Evolutionary conservation across 2,113 vertebrate species (phyloP).

Genomic region (Crotalus tigris): DNA sequence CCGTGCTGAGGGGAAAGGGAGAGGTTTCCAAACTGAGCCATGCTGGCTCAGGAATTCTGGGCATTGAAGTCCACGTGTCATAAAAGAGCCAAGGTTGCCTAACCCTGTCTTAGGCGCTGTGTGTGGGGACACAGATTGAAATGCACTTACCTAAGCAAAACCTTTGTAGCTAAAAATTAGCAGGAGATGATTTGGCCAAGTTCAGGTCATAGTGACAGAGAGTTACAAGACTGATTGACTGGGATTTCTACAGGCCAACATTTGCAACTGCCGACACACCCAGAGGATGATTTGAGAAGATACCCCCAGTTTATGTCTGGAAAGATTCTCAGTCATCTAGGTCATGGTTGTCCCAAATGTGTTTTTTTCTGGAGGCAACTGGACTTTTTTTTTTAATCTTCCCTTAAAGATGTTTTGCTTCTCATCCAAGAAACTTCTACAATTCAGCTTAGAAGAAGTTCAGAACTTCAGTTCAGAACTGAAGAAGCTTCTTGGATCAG

Average conservation of each 20-base stretch:
- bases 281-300: neutral
- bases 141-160: neutral
- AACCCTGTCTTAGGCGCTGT: too few relatives aligned
- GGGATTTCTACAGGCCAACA: neutral
- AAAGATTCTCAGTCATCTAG: neutral
- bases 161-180: neutral
- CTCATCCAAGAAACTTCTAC: too few relatives aligned
- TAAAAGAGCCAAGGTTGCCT: too few relatives aligned
- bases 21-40: too few relatives aligned
- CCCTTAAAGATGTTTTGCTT: too few relatives aligned
- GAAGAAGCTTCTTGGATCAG: neutral
- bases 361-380: neutral
- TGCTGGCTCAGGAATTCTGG: too few relatives aligned
- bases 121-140: neutral
- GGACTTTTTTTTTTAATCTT: too few relatives aligned
- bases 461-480: neutral
- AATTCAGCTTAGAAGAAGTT: too few relatives aligned
- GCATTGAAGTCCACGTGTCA: too few relatives aligned
- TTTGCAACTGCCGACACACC: neutral
- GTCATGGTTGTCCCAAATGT: neutral
- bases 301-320: neutral
- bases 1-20: too few relatives aligned
- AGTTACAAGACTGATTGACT: neutral
- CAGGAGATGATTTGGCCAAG: neutral
- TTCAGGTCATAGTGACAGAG: neutral